Evolutionary conservation across 2,797 vertebrate species (phyloP).

Genomic region (Phrynocephalus forsythii): DNA sequence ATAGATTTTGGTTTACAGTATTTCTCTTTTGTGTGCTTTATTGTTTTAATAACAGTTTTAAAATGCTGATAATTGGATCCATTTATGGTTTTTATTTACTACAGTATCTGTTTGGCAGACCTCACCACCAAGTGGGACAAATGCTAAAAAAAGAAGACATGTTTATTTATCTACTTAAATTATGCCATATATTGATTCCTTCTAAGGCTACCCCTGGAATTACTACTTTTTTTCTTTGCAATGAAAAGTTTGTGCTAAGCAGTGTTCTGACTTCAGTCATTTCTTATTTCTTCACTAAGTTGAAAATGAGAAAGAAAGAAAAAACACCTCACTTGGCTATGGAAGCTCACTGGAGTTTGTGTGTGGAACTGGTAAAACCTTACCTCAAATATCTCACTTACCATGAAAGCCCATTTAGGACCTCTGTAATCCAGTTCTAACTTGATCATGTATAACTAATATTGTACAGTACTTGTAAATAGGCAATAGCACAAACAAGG

Average conservation of each 20-base stretch:
- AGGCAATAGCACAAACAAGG: neutral
- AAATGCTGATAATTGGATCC: neutral
- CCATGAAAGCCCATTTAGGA: no score
- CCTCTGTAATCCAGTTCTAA: no score
- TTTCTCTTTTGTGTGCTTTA: neutral
- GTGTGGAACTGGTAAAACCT: no score
- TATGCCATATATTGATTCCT: no score
- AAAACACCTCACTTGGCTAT: neutral
- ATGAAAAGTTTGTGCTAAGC: neutral
- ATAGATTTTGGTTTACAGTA: neutral
- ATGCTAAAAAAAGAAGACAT: no score
- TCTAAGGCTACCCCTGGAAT: neutral
- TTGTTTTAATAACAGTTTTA: constrained; percentile 14
- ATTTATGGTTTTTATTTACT: neutral
- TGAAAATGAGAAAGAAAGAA: neutral
- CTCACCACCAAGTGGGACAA: no score
- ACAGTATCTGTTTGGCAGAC: neutral
- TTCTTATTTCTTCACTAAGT: neutral
- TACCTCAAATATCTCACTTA: no score
- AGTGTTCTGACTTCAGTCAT: neutral
- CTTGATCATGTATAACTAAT: no score
- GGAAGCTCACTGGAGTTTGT: no score
- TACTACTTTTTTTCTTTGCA: neutral
- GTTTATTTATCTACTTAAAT: no score
- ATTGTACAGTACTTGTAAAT: neutral